These are phyloP conservation scores for Pongo pygmaeus DNA, from an alignment of 2,113 vertebrate species.

Conservation along the genomic window DNA sequence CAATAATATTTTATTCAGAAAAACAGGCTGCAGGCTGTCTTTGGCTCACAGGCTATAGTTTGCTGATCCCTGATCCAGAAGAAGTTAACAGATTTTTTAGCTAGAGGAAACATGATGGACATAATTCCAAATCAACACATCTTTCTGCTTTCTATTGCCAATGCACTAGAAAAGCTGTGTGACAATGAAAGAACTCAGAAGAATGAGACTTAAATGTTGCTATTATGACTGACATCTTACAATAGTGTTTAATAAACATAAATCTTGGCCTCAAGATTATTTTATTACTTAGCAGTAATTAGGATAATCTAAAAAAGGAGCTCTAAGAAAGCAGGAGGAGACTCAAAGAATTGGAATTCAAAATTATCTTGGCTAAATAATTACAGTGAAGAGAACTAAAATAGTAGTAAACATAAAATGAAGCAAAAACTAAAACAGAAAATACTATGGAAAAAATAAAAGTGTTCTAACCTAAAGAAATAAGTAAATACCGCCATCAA, in stretches of 20 bases:
- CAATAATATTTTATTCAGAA: neutral
- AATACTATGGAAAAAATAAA: neutral
- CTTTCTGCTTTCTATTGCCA: neutral
- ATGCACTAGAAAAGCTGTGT: neutral
- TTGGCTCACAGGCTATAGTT: neutral
- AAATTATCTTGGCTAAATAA: constrained; percentile 2
- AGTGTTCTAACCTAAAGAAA: neutral
- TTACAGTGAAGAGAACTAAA: neutral
- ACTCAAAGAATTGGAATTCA: neutral
- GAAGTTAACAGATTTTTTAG: neutral
- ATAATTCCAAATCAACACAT: neutral
- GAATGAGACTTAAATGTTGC: neutral
- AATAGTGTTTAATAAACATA: neutral
- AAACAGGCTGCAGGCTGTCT: neutral
- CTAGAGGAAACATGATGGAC: neutral
- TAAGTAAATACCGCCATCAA: neutral
- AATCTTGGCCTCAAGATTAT: neutral
- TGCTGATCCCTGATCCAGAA: neutral
- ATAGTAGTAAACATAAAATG: neutral
- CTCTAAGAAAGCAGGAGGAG: neutral
- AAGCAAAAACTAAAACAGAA: neutral
- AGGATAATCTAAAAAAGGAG: neutral
- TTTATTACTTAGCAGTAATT: neutral
- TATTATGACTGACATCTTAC: neutral
- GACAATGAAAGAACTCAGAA: neutral